Evolutionary conservation across 2,888 invertebrate species (phyloP).

Genomic region (Mythimna albipuncta): DNA sequence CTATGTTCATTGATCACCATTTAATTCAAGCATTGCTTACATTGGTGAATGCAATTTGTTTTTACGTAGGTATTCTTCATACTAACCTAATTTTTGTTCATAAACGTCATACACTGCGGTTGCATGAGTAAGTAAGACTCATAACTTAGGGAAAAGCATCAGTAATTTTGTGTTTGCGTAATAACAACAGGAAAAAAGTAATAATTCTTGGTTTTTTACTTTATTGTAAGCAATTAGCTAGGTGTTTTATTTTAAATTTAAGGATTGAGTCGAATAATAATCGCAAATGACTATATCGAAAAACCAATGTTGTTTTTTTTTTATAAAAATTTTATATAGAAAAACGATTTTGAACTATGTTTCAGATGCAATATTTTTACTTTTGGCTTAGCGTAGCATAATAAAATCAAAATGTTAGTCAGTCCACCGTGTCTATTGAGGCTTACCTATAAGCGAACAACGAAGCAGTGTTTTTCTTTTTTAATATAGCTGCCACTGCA

Average conservation of each 20-base stretch:
- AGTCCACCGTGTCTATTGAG: background rate
- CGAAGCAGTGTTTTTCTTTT: no score
- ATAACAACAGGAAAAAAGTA: conserved; percentile 26
- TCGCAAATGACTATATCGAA: background rate
- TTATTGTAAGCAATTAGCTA: background rate
- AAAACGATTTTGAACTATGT: background rate
- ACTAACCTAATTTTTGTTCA: background rate
- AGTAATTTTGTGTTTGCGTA: conserved; percentile 19
- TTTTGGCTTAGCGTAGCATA: background rate
- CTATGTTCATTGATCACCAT: background rate
- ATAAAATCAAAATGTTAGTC: background rate
- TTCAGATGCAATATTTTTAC: background rate
- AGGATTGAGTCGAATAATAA: conserved; percentile 9
- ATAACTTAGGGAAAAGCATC: conserved; percentile 19
- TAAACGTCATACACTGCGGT: conserved; percentile 32
- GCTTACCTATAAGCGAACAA: background rate
- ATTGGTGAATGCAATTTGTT: background rate
- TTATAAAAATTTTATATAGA: no score
- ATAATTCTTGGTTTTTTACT: background rate
- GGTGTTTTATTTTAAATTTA: conserved; percentile 4
- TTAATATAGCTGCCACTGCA: no score
- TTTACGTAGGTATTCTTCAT: background rate
- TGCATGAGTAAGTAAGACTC: conserved; percentile 24
- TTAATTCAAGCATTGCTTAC: background rate
- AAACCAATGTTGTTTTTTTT: background rate